phyloP scores from a whole-genome alignment of 2,113 vertebrate genomes.

The Dromiciops gliroides region DNA sequence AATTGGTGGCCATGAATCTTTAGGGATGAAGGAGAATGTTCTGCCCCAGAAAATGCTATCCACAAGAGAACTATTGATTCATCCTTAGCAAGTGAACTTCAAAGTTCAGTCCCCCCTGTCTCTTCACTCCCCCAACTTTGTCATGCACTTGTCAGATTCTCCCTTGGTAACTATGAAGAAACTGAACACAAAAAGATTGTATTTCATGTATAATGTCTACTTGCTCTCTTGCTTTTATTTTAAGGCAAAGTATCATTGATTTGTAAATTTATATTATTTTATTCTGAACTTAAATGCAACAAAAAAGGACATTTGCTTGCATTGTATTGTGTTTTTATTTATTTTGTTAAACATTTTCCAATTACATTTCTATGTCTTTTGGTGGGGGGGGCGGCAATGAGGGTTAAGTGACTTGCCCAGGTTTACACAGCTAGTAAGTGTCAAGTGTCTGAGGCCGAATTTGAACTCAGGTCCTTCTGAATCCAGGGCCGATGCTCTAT shows the following conservation, averaged over 20 bases:
- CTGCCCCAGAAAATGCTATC: not conserved
- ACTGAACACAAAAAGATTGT: not conserved
- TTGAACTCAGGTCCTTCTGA: too few species aligned
- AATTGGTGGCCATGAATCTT: not conserved
- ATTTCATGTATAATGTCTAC: not conserved
- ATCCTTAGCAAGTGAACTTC: not conserved
- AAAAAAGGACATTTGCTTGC: not conserved
- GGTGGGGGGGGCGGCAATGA: too few species aligned
- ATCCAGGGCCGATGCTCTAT: too few species aligned
- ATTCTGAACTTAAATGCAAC: not conserved
- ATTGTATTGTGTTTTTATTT: too few species aligned
- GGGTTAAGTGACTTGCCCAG: too few species aligned
- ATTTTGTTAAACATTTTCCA: too few species aligned
- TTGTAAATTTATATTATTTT: not conserved
- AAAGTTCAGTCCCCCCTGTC: not conserved
- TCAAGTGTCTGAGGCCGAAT: too few species aligned
- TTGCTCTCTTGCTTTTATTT: not conserved
- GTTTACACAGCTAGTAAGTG: too few species aligned
- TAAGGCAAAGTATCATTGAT: not conserved
- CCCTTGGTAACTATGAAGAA: not conserved
- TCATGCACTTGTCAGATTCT: not conserved
- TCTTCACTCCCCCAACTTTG: not conserved
- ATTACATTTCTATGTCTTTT: too few species aligned
- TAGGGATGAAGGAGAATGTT: not conserved
- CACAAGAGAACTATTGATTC: not conserved